Evolutionary conservation across 2,888 invertebrate genomes (phyloP), one percentile per base, ranked within the genome.

Genomic region (Leptarthrus brevirostris): DNA sequence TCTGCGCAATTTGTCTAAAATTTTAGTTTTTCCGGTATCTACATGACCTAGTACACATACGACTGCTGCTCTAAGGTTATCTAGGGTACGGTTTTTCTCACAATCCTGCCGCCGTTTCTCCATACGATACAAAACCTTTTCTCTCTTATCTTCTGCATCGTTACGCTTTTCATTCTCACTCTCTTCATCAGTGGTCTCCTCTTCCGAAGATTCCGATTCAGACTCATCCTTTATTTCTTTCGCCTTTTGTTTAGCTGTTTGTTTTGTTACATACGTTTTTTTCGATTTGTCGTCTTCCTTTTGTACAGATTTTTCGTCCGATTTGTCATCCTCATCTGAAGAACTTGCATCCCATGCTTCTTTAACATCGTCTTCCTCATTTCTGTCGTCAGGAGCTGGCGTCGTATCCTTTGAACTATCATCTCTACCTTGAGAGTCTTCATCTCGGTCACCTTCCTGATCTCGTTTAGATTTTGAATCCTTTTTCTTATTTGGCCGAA

Each of bases 21-120:
- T 98, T 86, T 99, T 99, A 0, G 99, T 99, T 88, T 99, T 99
- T 74, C 98, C 98, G 0, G 99, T 99, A 86, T 99, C 99, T 64
- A 99, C 99, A 84, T 99, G 99, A 0, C 99, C 99, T 1, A 99
- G 86, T 0, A 99, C 99, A 83, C 98, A 99, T 1, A 99, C 97
- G 1, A 99, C 97, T 0, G 98, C 96, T 0, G 98, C 96, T 54
- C 99, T 90, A 1, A 99, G 88, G 52, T 89, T 87, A 69, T 94
- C 92, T 0, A 88, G 78, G 3, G 87, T 87, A 76, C 88, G 88
- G 74, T 89, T 90, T 78, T 90, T 90, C 79, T 93, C 92, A 4
- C 92, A 92, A 36, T 89, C 90, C 74, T 89, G 87, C 79, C 90
- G 87, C 12, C 93, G 88, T 81, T 90, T 90, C 83, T 90, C 89